Conservation (phyloP, 2,797 vertebrate species). For the Bradypus variegatus region DNA sequence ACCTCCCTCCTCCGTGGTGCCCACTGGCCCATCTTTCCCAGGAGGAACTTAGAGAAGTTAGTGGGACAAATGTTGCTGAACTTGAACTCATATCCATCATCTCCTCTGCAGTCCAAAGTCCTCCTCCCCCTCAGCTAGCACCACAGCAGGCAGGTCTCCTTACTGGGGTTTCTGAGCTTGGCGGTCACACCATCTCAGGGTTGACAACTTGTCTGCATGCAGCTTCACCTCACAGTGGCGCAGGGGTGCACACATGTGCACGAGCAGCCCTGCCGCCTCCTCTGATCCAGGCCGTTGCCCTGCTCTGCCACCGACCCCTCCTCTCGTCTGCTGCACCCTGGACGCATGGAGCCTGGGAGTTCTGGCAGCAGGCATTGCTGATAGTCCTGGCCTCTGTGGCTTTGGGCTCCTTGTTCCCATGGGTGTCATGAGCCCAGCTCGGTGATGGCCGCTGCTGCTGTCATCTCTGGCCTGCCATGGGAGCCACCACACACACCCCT, state of each 20-base stretch:
- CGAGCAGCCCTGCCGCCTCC: no score
- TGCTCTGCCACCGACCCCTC: no score
- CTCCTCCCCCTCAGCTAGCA: not conserved
- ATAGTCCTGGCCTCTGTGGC: not conserved
- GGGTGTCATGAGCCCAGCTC: not conserved
- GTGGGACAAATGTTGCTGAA: rapidly evolving
- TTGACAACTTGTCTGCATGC: not conserved
- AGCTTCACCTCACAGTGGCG: not conserved
- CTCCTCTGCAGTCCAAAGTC: not conserved
- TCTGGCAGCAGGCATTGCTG: not conserved
- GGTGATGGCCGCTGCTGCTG: not conserved
- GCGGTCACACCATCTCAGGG: not conserved
- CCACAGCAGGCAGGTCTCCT: not conserved
- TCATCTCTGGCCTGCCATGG: not conserved
- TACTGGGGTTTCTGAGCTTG: not conserved
- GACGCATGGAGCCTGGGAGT: not conserved
- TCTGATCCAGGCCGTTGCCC: not conserved
- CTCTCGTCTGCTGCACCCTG: not conserved
- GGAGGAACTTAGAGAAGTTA: not conserved
- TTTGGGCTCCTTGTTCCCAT: rapidly evolving
- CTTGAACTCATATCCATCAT: not conserved
- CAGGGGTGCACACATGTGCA: not conserved
- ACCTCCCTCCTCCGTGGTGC: not conserved
- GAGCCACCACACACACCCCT: no score
- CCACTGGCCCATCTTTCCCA: not conserved